These are phyloP conservation scores for Ara ararauna DNA, from an alignment of 2,797 vertebrate genomes.

Conservation along the genomic window DNA sequence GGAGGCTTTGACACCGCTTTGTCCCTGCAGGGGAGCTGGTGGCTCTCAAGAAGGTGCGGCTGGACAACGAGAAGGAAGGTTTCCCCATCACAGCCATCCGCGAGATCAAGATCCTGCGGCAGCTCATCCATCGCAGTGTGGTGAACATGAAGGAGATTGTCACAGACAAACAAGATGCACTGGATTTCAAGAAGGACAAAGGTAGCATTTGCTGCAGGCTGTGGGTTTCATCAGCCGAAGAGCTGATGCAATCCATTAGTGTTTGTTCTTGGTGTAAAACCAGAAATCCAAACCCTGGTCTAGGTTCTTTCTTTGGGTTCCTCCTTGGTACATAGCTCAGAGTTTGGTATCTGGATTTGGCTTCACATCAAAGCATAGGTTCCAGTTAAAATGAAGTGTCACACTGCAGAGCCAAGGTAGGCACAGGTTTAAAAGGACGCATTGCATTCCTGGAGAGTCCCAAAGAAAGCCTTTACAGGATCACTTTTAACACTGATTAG, in stretches of 20 bases:
- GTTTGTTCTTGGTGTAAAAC: not conserved
- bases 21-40: conserved; percentile 88
- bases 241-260: not conserved
- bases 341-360: not conserved
- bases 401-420: not conserved
- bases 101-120: conserved; percentile 98
- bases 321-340: rapidly evolving
- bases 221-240: not conserved
- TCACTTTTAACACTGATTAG: not conserved
- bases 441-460: not conserved
- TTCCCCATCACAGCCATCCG: conserved; percentile 98
- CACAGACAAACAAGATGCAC: conserved; percentile 97
- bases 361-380: not conserved
- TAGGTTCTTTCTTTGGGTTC: not conserved
- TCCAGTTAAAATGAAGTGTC: not conserved
- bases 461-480: not conserved
- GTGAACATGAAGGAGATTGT: conserved; percentile 99
- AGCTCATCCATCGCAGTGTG: conserved; percentile 96
- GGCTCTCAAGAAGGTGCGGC: conserved; percentile 96
- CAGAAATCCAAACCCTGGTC: not conserved
- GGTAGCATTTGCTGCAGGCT: conserved; percentile 75
- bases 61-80: conserved; percentile 98
- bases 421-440: not conserved
- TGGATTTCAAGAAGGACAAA: conserved; percentile 99
- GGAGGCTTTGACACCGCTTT: not conserved